Conservation (phyloP, 1,140 invertebrate genomes). For the Acromyrmex charruanus region DNA sequence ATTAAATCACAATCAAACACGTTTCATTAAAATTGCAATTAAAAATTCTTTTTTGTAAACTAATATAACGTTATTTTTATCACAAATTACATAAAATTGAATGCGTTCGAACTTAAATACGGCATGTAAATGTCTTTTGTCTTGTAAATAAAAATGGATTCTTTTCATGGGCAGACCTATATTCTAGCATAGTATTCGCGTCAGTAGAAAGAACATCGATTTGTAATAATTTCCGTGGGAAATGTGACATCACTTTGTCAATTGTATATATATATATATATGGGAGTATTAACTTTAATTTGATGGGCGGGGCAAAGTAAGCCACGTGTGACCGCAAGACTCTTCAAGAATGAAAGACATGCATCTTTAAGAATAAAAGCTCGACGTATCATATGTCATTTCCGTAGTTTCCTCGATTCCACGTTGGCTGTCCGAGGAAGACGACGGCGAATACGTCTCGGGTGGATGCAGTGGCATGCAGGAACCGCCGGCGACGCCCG, state of each 20-base stretch:
- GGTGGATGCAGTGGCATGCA: slow-evolving; percentile 86
- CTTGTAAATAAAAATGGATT: not conserved
- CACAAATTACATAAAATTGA: not conserved
- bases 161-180: not conserved
- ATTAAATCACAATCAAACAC: not conserved
- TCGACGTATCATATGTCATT: slow-evolving; percentile 48
- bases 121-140: not conserved
- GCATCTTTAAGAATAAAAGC: slow-evolving; percentile 5
- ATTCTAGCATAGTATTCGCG: not conserved
- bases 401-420: slow-evolving; percentile 77
- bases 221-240: not conserved
- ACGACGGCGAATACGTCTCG: slow-evolving; percentile 76
- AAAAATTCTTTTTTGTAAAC: not conserved
- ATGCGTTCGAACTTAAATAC: not conserved
- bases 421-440: slow-evolving; percentile 84
- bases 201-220: not conserved
- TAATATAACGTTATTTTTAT: not conserved
- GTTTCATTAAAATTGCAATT: not conserved
- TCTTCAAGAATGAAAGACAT: not conserved
- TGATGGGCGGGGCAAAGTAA: not conserved
- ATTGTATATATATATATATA: not conserved
- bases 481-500: slow-evolving; percentile 91
- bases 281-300: not conserved
- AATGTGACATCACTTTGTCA: not conserved
- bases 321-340: not conserved